Conservation (phyloP, 2,113 vertebrate genomes). For the Pungitius pungitius region DNA sequence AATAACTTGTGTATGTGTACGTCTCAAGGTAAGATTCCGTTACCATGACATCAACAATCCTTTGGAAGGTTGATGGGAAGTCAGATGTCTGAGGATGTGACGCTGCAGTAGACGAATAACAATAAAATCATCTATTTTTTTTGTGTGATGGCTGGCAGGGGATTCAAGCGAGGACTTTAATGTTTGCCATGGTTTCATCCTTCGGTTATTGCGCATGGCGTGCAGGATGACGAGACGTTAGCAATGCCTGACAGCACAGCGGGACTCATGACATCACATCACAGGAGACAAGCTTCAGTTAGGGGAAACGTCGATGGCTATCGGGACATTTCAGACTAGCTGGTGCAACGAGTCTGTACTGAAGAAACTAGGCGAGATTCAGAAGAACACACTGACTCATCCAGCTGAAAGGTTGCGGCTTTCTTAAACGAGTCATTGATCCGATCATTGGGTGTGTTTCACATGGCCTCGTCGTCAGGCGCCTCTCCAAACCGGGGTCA, state of each 20-base stretch:
- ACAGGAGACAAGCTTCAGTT: constrained; percentile 2
- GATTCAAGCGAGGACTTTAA: constrained; percentile 29
- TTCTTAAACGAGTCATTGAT: constrained; percentile 5
- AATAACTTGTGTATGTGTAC: constrained; percentile 43
- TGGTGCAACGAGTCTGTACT: background rate
- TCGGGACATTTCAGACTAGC: too few species aligned
- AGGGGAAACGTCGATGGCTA: background rate
- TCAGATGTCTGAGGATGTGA: background rate
- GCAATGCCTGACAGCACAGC: constrained; percentile 8
- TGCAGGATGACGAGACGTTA: constrained; percentile 1
- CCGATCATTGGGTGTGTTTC: constrained; percentile 2
- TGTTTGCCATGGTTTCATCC: constrained; percentile 20
- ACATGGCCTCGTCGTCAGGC: background rate
- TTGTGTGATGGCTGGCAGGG: too few species aligned
- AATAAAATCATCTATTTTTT: background rate
- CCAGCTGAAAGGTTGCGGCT: background rate
- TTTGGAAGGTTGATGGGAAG: background rate
- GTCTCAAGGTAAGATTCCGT: background rate
- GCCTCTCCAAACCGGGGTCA: background rate
- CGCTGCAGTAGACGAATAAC: background rate
- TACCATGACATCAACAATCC: constrained; percentile 2
- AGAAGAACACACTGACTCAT: constrained; percentile 8
- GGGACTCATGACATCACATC: constrained; percentile 1
- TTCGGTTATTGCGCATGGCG: constrained; percentile 23
- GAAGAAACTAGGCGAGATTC: background rate